Percentiles rank a stretch among this genome's conserved stretches.
Conservation (phyloP, 2,797 vertebrate species). For the Meriones psammophilus region DNA sequence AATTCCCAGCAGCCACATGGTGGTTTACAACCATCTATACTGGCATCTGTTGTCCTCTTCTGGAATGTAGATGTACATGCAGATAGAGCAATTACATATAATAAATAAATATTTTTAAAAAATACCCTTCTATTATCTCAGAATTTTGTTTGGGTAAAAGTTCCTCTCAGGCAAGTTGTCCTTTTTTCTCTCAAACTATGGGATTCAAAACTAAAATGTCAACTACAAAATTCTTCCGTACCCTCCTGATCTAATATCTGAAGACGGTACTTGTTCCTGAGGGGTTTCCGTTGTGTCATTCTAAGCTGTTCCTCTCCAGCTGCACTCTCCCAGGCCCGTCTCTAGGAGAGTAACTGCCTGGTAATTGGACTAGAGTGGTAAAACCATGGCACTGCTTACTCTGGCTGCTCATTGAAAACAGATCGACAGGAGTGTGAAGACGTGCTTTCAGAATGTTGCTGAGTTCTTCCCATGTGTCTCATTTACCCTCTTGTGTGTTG, state of each 20-base stretch:
- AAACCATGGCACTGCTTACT: not conserved
- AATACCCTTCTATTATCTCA: not conserved
- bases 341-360: constrained; percentile 70
- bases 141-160: constrained; percentile 55
- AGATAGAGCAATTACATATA: no score
- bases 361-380: constrained; percentile 66
- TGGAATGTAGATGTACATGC: no score
- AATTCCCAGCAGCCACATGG: no score
- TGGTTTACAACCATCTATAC: no score
- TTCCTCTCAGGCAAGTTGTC: constrained; percentile 6
- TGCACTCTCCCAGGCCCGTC: constrained; percentile 67
- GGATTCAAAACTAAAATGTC: constrained; percentile 64
- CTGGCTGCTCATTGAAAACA: constrained; percentile 28
- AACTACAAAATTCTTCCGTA: constrained; percentile 51
- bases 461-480: not conserved
- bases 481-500: constrained; percentile 5
- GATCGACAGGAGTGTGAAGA: constrained; percentile 14
- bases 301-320: constrained; percentile 76
- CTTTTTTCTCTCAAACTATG: not conserved
- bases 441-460: not conserved
- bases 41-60: no score
- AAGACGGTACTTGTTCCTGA: constrained; percentile 70
- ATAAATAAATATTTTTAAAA: no score
- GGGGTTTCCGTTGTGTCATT: constrained; percentile 69
- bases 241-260: constrained; percentile 78